Evolutionary conservation across 2,888 invertebrate genomes (phyloP).

Genomic region (Heteromyza rotundicornis): DNA sequence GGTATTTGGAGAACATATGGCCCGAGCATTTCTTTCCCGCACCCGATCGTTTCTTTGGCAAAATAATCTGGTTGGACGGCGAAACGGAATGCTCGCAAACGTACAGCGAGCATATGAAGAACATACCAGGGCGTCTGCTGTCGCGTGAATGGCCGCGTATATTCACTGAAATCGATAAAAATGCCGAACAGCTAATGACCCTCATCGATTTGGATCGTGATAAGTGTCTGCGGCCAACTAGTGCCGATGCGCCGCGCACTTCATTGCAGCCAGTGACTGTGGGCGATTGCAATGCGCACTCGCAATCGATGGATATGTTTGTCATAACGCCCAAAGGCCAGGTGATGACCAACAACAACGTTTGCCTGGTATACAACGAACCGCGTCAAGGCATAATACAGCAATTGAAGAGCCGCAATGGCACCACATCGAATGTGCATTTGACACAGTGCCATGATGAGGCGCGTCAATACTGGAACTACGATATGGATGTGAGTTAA

Average conservation of each 20-base stretch:
- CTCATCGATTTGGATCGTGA: constrained; percentile 53
- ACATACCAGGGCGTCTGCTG: constrained; percentile 46
- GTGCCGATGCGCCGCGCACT: constrained; percentile 42
- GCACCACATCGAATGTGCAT: constrained; percentile 51
- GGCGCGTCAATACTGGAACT: constrained; percentile 55
- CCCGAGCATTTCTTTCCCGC: constrained; percentile 95
- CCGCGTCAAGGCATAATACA: constrained; percentile 43
- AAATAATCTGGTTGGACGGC: constrained; percentile 67
- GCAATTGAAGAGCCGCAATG: constrained; percentile 48
- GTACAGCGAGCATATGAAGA: constrained; percentile 51
- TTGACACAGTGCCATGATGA: constrained; percentile 52
- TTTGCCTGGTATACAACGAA: constrained; percentile 78
- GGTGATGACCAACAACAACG: constrained; percentile 86
- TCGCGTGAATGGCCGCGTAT: constrained; percentile 51
- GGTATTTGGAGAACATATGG: constrained; percentile 96
- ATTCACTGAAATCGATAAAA: constrained; percentile 47
- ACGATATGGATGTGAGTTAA: constrained; percentile 56
- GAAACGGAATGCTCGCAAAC: constrained; percentile 49
- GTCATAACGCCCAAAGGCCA: constrained; percentile 71
- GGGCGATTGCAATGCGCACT: constrained; percentile 52
- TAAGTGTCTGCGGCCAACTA: constrained; percentile 51
- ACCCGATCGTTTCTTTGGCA: constrained; percentile 86
- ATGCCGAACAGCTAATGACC: constrained; percentile 43
- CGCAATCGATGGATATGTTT: constrained; percentile 69
- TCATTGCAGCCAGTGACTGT: constrained; percentile 49